Base-by-base conservation (phyloP, 2,797 vertebrate genomes). In the Arctocebus calabarensis region DNA sequence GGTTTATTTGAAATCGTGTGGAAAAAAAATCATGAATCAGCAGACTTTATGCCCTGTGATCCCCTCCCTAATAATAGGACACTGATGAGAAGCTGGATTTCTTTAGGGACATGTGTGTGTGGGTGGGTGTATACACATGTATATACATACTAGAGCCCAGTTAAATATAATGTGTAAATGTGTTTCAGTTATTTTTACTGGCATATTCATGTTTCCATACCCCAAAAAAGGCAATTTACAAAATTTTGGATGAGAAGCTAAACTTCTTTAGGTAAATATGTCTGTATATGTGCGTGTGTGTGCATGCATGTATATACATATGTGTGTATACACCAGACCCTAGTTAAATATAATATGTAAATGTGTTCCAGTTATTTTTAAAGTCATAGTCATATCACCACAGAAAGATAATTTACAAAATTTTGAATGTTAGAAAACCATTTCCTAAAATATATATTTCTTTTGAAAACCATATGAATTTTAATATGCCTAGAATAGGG, bases 401-500 rank as follows among this genome's bases (percentile, higher is more conserved):
- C 13, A 14, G 84, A 77, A 96, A 34, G 23, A 78, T 17, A 52
- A 23, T 45, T 90, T 75, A 57, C 25, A 68, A 81, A 88, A 81
- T 75, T 84, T n/a, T 45, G 14, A 1, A 68, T 88, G 25, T 87
- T 77, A 55, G 14, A 68, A 2, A 84, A 71, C 77, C 19, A 16
- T 40, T 82, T 77, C 8, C 11, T 89, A 77, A 81, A 91, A n/a
- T 64, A 86, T 17, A 68, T 52, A 59, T 77, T 88, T 48, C 7
- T 81, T 94, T 59, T 27, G 14, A 86, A 91, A 94, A 66, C 12
- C 74, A 88, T 40, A 29, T n/a, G 68, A 37, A 84, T 66, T 93
- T 84, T 95, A 96, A 96, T 97, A 87, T 97, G 71, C 88, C 73
- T 62, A 57, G 48, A n/a, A 90, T 90, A 40, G 40, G 40, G 40